A percentile compares a stretch with the other conserved stretches of the same genome.
phyloP scores from a whole-genome alignment of 2,888 invertebrate species.

The Melanchra persicariae region DNA sequence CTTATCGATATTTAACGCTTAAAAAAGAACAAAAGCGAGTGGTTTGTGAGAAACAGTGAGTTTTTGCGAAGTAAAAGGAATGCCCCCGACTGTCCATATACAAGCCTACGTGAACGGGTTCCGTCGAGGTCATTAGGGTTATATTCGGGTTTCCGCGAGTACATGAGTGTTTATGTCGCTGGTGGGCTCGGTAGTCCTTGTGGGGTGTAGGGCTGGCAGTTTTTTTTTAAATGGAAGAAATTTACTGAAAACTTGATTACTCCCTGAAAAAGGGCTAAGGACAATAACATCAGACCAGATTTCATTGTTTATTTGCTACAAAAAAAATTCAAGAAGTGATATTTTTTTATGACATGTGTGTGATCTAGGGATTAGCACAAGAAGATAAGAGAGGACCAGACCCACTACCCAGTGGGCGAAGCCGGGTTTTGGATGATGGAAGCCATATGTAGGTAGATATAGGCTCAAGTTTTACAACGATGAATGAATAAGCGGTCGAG shows the following conservation, averaged over 20 bases:
- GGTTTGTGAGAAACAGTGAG: slow-evolving; percentile 35
- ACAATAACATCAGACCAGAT: background rate
- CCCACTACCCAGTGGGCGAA: background rate
- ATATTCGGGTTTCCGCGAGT: slow-evolving; percentile 67
- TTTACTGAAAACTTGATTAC: too few relatives aligned
- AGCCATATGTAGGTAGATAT: background rate
- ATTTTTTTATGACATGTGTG: background rate
- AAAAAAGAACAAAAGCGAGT: slow-evolving; percentile 44
- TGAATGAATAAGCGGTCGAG: background rate
- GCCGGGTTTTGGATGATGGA: background rate
- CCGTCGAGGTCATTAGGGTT: slow-evolving; percentile 74
- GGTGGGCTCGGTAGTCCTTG: slow-evolving; percentile 16
- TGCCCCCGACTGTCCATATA: slow-evolving; percentile 58
- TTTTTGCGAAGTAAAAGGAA: slow-evolving; percentile 63
- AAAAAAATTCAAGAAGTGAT: background rate
- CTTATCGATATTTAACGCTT: slow-evolving; percentile 46
- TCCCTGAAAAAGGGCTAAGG: background rate
- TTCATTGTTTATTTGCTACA: background rate
- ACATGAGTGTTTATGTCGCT: slow-evolving; percentile 44
- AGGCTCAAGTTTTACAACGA: background rate
- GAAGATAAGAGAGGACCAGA: background rate
- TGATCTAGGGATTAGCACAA: background rate
- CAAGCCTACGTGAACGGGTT: slow-evolving; percentile 67
- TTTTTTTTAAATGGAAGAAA: background rate
- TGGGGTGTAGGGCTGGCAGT: slow-evolving; percentile 9